Conservation (phyloP, 2,113 vertebrate genomes). For the Balaenoptera acutorostrata region DNA sequence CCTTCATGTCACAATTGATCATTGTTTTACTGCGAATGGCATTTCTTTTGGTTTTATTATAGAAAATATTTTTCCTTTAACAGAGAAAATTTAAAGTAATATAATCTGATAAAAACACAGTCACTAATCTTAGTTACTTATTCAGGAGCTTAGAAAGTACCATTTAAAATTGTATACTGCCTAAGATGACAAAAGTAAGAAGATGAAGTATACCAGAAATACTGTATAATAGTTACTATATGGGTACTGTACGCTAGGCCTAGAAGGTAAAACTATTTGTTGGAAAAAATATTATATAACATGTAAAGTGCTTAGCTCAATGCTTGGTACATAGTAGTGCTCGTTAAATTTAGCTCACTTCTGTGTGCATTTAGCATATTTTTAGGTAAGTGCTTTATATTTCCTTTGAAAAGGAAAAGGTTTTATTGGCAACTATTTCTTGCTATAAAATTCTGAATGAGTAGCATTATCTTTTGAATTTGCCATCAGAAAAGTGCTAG, state of each 20-base stretch:
- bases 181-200: neutral
- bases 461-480: conserved; percentile 55
- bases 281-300: neutral
- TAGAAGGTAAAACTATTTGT: neutral
- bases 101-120: neutral
- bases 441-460: conserved; percentile 38
- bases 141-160: neutral
- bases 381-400: conserved; percentile 13
- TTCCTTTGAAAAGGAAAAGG: conserved; percentile 17
- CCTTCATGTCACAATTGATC: neutral
- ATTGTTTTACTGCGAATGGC: neutral
- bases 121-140: neutral
- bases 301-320: neutral
- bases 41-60: conserved; percentile 24
- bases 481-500: conserved; percentile 9
- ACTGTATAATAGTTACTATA: neutral
- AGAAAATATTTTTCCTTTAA: conserved; percentile 1
- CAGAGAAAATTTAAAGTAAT: neutral
- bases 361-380: neutral
- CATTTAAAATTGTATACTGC: neutral
- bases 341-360: neutral
- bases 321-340: neutral
- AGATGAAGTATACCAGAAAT: neutral
- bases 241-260: neutral
- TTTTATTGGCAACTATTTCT: conserved; percentile 50